Evolutionary conservation across 2,888 invertebrate genomes (phyloP), one percentile per base, ranked within the genome.

Genomic region (Dryocosmus kuriphilus): DNA sequence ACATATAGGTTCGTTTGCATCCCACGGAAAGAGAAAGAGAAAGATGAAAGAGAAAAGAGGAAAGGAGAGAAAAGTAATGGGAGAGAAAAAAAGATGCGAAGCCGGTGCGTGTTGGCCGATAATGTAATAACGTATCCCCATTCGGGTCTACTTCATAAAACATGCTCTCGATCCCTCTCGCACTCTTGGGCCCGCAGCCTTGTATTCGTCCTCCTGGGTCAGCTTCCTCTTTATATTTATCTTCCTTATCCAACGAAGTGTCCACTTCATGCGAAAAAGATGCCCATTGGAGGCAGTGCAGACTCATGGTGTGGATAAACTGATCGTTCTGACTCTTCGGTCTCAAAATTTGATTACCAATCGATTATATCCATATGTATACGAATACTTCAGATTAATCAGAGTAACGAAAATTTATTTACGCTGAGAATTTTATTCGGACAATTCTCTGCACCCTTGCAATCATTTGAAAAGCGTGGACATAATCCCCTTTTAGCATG

Each of bases 101-200:
- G 84, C 82, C 75, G 86, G 86, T 88, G 88, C 88, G 88, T 89
- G 89, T 88, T 86, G 85, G 76, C 84, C 86, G 89, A 89, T 90
- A 89, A 88, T 89, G 89, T 88, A 89, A 89, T 89, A 90, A 89
- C 88, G 88, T 88, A 89, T 88, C 83, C 85, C 80, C 85, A 81
- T 86, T 80, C 82, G 85, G 85, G 89, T 88, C 90, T 84, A 91
- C 89, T 91, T 89, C 90, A 90, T 91, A 90, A 91, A 91, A 86
- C 84, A 84, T 83, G 81, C 85, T 81, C 81, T 79, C 77, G 77
- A 78, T 80, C 81, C 63, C 77, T 71, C 75, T 46, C 78, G 76
- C 75, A 62, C 63, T 74, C 76, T 73, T 73, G 80, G 76, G 75
- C 77, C 79, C 65, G 9, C 24, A n/a, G 9, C 51, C 30, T 71